Base-by-base conservation (phyloP, 2,797 vertebrate genomes). In the Helicolenus hilgendorfi region DNA sequence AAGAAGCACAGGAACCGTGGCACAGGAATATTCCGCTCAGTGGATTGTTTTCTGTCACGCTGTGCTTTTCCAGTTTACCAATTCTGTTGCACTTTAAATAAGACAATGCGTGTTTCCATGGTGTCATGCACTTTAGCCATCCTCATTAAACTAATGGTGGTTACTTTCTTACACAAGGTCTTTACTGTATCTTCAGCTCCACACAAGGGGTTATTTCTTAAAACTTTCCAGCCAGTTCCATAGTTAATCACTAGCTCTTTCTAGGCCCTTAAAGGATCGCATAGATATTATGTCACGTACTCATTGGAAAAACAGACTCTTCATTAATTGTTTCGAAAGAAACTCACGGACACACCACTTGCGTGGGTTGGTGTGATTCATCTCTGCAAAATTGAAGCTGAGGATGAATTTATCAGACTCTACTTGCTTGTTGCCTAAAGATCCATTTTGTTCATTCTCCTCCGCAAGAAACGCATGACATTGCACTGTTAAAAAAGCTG, bases 241-340 rank as follows among this genome's bases (percentile, higher is more conserved):
- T 10, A 26, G 22, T n/a, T 68, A 81, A 89, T 82, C 71, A 72
- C 36, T 20, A 5, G 62, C 33, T 36, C 29, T 27, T 31, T 68
- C 33, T 29, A 13, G 31, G 62, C 68, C 58, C 33, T 64, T 31
- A 35, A 70, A 80, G 58, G 63, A 77, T 82, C 24, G 55, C 45
- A 73, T 38, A 68, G 41, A 75, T 79, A 64, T 69, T 68, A 5
- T 68, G 41, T 29, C 77, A 27, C 83, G 24, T 22, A 58, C 55
- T 87, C 29, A 67, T 33, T 75, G 79, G 65, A 70, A 88, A 81
- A 77, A 74, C 27, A 11, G 73, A 72, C 59, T 71, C 49, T 72
- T 59, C 76, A 65, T 87, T 91, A 89, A 69, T 56, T 77, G 80
- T 86, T 72, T 88, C 36, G 58, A 71, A 87, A 81, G 45, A 27